Percentiles rank a stretch among this genome's conserved stretches.
Evolutionary conservation across 2,797 vertebrate species (phyloP).

Genomic region (Coilia nasus): DNA sequence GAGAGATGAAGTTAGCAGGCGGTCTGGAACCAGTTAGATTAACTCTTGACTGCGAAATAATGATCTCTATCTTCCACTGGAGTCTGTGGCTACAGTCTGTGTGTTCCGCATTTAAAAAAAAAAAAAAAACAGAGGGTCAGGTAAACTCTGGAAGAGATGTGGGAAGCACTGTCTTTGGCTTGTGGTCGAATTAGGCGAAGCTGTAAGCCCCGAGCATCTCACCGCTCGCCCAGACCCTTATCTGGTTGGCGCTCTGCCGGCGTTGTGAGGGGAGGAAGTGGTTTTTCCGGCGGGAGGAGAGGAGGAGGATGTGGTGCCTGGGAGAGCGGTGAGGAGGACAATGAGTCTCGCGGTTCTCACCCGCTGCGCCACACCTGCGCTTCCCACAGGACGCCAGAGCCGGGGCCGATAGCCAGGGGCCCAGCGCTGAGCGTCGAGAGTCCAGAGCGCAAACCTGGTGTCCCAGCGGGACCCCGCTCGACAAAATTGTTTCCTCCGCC

Average conservation of each 20-base stretch:
- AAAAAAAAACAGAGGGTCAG: not conserved
- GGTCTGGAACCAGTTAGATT: not conserved
- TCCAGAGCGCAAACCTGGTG: not conserved
- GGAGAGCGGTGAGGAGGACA: constrained; percentile 52
- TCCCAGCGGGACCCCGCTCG: constrained; percentile 10
- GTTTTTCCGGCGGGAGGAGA: constrained; percentile 49
- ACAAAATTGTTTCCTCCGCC: constrained; percentile 7
- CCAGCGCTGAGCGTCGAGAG: too few relatives aligned
- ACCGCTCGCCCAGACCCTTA: constrained; percentile 36
- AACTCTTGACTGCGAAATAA: not conserved
- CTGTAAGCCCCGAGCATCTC: not conserved
- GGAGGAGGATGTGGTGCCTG: constrained; percentile 54
- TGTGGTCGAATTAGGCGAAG: not conserved
- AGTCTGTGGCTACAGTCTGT: not conserved
- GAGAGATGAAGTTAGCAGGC: constrained; percentile 7
- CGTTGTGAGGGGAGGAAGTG: constrained; percentile 42
- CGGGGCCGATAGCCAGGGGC: not conserved
- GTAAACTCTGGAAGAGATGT: not conserved
- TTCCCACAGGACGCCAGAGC: constrained; percentile 38
- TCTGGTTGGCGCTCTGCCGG: constrained; percentile 48
- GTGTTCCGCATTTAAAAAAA: not conserved
- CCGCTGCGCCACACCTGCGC: constrained; percentile 52
- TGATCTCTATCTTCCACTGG: not conserved
- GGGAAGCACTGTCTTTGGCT: not conserved
- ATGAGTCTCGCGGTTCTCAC: constrained; percentile 50